Evolutionary conservation across 2,888 invertebrate genomes (phyloP), one percentile per base, ranked within the genome.

Genomic region (Dryococelus australis): DNA sequence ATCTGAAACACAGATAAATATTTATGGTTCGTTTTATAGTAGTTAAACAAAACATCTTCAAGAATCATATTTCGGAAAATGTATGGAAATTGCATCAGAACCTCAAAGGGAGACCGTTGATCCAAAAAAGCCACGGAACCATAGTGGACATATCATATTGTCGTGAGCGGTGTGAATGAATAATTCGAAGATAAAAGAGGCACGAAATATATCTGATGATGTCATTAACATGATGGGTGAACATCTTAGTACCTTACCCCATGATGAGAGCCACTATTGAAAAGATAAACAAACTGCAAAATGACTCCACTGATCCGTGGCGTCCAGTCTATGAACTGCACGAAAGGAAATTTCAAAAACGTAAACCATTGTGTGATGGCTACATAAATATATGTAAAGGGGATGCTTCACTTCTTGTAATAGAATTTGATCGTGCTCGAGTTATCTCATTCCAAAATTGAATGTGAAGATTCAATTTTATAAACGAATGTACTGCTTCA

Each of bases 401-500:
- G 4, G 35, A 35, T 35, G 2, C 35, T 35, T 35, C 35, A 35
- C 35, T 35, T 35, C 35, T 35, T 35, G 35, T 35, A 3, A 4
- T 35, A 35, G 35, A 35, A 35, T 35, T 35, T 35, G 83, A n/a
- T n/a, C n/a, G n/a, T n/a, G n/a, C n/a, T n/a, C n/a, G n/a, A n/a
- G n/a, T n/a, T n/a, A n/a, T n/a, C n/a, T n/a, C n/a, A n/a, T n/a
- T n/a, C n/a, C n/a, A n/a, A n/a, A n/a, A n/a, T n/a, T n/a, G n/a
- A n/a, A n/a, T n/a, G n/a, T n/a, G n/a, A n/a, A n/a, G n/a, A n/a
- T n/a, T n/a, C n/a, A n/a, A n/a, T n/a, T n/a, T n/a, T n/a, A n/a
- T n/a, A n/a, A n/a, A n/a, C n/a, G n/a, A 28, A 28, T 83, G 43
- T 83, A 83, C 43, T 83, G 83, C 20, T 83, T 83, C 43, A 43